Evolutionary conservation across 2,113 vertebrate genomes (phyloP), one percentile per base, ranked within the genome.

Genomic region (Chiloscyllium plagiosum): DNA sequence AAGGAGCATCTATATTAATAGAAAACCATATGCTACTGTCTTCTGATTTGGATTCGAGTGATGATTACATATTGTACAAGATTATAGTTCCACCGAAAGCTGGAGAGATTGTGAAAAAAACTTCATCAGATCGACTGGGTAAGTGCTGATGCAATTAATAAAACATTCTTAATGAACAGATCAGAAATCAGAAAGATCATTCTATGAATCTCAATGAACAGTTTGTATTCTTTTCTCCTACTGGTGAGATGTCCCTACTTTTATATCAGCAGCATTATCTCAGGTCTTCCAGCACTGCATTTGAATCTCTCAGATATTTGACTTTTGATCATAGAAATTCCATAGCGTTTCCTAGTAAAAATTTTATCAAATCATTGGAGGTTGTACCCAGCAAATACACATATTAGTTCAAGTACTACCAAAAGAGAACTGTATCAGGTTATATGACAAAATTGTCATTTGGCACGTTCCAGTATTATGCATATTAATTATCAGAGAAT

Each of bases 1-100:
- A 98, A 96, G 97, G 97, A 0, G 97, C 97, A 0, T 96, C 80
- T 0, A 96, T 97, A 96, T 96, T 96, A 72, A 86, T 97, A 87
- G 96, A 97, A 96, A 97, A 96, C 78, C 90, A 96, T 86, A 66
- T 95, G 96, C 96, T 98, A 22, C 78, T 97, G 26, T 97, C 97
- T 95, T 97, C 97, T 2, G 98, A 97, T 96, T 96, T 98, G 96
- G 97, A 98, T 97, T 98, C 98, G 96, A 97, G 97, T 1, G 97
- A 98, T 22, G 97, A 97, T 96, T 97, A 97, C 92, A 98, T 97
- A 96, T 96, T 97, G 37, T 98, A 96, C 97, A 96, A 96, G 96
- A 56, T 97, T 61, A 96, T 96, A 0, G 22, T 96, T 10, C 19
- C 86, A 29, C 96, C 86, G 0, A 96, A 37, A 95, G 97, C 97